Conservation (phyloP, 1,140 invertebrate species). For the Tetragnatha versicolor region DNA sequence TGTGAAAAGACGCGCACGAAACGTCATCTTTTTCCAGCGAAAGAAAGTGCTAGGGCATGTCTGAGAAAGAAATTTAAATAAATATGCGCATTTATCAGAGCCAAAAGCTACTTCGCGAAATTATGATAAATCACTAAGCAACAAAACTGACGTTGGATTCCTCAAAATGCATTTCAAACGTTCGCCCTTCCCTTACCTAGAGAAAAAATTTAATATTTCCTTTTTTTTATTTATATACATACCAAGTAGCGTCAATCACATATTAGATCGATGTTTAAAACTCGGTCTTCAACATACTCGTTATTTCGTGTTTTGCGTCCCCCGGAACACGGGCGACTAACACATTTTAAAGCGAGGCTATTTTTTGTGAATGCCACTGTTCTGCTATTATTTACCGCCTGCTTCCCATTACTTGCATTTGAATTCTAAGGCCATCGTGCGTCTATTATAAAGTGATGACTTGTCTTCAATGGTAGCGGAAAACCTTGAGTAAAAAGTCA, state of each 20-base stretch:
- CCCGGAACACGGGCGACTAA: not conserved
- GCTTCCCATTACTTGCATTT: not conserved
- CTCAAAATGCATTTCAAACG: slow-evolving; percentile 51
- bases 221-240: slow-evolving; percentile 37
- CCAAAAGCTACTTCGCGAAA: slow-evolving; percentile 50
- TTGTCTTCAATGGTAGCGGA: no score
- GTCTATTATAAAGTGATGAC: no score
- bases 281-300: not conserved
- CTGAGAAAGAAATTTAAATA: slow-evolving; percentile 52
- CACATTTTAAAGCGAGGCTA: not conserved
- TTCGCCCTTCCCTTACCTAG: no score
- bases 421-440: no score
- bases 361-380: not conserved
- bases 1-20: slow-evolving; percentile 21
- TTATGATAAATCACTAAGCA: slow-evolving; percentile 55
- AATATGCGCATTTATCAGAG: slow-evolving; percentile 55
- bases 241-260: not conserved
- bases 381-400: not conserved
- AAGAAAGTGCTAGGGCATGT: slow-evolving; percentile 48
- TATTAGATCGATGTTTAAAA: slow-evolving; percentile 44
- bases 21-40: slow-evolving; percentile 39
- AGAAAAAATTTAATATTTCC: slow-evolving; percentile 49
- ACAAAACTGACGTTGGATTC: slow-evolving; percentile 49
- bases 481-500: no score
- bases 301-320: slow-evolving; percentile 24